Percentiles rank a stretch among this genome's conserved stretches.
phyloP scores from a whole-genome alignment of 2,888 invertebrate species.

The Graphium colonna region DNA sequence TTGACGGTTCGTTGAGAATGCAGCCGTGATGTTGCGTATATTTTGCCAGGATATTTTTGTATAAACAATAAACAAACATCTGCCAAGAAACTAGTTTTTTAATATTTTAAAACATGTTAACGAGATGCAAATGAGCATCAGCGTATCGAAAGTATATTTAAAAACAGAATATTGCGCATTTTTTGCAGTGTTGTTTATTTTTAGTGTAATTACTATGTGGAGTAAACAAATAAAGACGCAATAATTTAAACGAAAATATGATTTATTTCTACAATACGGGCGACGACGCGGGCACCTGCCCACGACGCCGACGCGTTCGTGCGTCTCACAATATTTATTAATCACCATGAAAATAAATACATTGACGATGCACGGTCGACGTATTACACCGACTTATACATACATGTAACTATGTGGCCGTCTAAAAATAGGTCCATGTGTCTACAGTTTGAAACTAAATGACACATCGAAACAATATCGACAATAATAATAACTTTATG shows the following conservation, averaged over 20 bases:
- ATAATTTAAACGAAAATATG: slow-evolving; percentile 77
- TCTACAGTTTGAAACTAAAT: slow-evolving; percentile 57
- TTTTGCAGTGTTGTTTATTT: too few species aligned
- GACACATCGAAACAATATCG: slow-evolving; percentile 60
- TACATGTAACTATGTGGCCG: slow-evolving; percentile 64
- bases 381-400: slow-evolving; percentile 48
- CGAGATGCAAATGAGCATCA: too few species aligned
- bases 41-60: neutral
- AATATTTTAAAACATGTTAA: too few species aligned
- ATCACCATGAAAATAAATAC: slow-evolving; percentile 71
- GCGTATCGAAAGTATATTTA: too few species aligned
- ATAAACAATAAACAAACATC: neutral
- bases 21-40: slow-evolving; percentile 52
- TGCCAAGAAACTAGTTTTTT: too few species aligned
- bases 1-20: slow-evolving; percentile 81
- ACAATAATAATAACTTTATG: slow-evolving; percentile 63
- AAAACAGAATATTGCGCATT: too few species aligned
- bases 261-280: slow-evolving; percentile 77
- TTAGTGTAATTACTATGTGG: too few species aligned
- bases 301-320: slow-evolving; percentile 55
- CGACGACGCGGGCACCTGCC: slow-evolving; percentile 44
- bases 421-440: slow-evolving; percentile 61
- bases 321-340: slow-evolving; percentile 74
- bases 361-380: slow-evolving; percentile 56
- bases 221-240: slow-evolving; percentile 43